Evolutionary conservation across 1,140 invertebrate genomes (phyloP).

Genomic region (Diplogasteroides magnus): DNA sequence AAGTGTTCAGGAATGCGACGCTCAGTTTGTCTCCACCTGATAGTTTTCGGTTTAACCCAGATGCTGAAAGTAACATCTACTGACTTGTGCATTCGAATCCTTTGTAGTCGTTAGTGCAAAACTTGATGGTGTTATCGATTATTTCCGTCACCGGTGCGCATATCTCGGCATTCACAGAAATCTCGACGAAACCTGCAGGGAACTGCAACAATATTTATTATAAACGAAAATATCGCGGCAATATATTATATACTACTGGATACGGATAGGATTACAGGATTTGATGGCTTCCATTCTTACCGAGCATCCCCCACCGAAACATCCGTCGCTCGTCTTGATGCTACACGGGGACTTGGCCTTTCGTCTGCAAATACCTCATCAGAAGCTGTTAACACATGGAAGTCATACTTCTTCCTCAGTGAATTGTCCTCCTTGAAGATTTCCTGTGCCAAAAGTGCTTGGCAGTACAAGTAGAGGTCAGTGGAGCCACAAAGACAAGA

Average conservation of each 20-base stretch:
- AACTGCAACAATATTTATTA: neutral
- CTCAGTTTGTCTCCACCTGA: conserved; percentile 1
- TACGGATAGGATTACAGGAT: too few relatives aligned
- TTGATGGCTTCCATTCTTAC: too few relatives aligned
- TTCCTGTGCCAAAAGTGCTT: neutral
- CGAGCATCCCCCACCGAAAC: conserved; percentile 6
- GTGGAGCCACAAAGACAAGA: conserved; percentile 1
- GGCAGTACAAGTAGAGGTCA: conserved; percentile 3
- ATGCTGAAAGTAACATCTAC: too few relatives aligned
- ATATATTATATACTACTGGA: neutral
- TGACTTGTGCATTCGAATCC: too few relatives aligned
- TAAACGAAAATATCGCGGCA: neutral
- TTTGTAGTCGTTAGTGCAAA: conserved; percentile 6
- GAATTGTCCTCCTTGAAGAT: neutral
- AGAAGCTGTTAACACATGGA: too few relatives aligned
- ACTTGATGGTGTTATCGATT: neutral
- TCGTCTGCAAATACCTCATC: too few relatives aligned
- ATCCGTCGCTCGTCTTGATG: neutral
- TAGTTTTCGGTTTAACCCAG: neutral
- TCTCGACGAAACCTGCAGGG: conserved; percentile 3
- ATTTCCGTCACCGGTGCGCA: conserved; percentile 1
- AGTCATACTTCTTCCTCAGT: too few relatives aligned
- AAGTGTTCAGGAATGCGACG: neutral
- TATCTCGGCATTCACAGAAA: neutral
- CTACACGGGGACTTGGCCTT: too few relatives aligned